Percentiles rank a stretch among this genome's conserved stretches.
Conservation (phyloP, 2,797 vertebrate species). For the Sebastes trivittatus region DNA sequence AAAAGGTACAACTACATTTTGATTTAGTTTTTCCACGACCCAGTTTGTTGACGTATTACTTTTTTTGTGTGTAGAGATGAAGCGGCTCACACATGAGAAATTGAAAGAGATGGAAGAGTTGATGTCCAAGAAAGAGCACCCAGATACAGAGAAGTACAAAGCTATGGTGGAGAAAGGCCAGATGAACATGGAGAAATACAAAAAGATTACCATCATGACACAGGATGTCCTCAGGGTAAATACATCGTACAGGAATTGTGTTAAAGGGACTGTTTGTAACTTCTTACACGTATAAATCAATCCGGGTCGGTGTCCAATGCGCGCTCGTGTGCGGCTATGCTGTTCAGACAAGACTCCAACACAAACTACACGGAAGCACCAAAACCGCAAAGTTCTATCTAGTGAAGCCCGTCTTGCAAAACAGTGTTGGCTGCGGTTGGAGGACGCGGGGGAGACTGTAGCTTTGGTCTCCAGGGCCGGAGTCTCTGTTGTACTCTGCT, state of each 20-base stretch:
- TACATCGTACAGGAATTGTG: constrained; percentile 25
- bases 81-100: constrained; percentile 78
- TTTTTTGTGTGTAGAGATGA: constrained; percentile 69
- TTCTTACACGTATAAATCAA: no score
- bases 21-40: not conserved
- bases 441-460: no score
- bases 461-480: no score
- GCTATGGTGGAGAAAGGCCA: constrained; percentile 75
- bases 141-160: constrained; percentile 72
- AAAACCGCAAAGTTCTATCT: no score
- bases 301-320: no score
- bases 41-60: not conserved
- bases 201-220: constrained; percentile 76
- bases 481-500: no score
- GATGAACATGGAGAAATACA: constrained; percentile 79
- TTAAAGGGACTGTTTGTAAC: not conserved
- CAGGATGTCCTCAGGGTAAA: constrained; percentile 84
- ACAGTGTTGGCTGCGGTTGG: no score
- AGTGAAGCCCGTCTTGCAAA: no score
- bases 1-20: not conserved
- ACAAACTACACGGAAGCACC: no score
- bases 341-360: no score
- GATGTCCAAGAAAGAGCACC: constrained; percentile 69
- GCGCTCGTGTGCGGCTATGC: accelerated
- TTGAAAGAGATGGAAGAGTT: constrained; percentile 80